Conservation (phyloP, 2,888 invertebrate genomes). For the Drosophila dives region DNA sequence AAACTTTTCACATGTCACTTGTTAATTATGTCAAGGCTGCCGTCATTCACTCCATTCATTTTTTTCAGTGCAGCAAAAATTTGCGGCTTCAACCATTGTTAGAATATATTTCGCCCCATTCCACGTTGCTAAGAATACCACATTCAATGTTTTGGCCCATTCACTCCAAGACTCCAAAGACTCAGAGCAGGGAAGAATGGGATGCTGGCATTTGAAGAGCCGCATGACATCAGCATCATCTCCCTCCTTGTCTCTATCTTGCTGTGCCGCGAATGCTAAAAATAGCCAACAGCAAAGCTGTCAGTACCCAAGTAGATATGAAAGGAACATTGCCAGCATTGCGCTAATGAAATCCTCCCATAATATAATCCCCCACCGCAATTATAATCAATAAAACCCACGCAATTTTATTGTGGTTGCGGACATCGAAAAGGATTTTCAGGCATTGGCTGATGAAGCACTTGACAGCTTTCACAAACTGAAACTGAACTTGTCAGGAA, state of each 20-base stretch:
- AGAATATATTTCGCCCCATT: background rate
- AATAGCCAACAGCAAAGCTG: slow-evolving; percentile 41
- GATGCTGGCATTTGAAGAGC: slow-evolving; percentile 23
- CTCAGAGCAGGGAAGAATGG: background rate
- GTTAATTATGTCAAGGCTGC: slow-evolving; percentile 73
- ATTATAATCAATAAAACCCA: slow-evolving; percentile 23
- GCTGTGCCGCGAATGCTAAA: slow-evolving; percentile 17
- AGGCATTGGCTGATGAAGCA: slow-evolving; percentile 9
- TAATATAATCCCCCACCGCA: background rate
- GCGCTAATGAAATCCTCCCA: slow-evolving; percentile 20
- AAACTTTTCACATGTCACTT: slow-evolving; percentile 36
- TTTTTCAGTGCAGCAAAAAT: background rate
- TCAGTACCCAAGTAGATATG: slow-evolving; percentile 46
- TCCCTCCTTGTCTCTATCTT: background rate
- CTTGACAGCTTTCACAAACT: slow-evolving; percentile 4
- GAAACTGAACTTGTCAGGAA: background rate
- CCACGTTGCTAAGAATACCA: slow-evolving; percentile 26
- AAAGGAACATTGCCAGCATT: background rate
- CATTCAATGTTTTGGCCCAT: slow-evolving; percentile 27
- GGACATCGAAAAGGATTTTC: slow-evolving; percentile 2
- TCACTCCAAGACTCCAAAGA: slow-evolving; percentile 2
- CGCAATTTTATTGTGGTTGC: slow-evolving; percentile 12
- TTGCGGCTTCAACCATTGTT: slow-evolving; percentile 16
- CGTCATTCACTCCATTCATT: background rate
- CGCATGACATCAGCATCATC: slow-evolving; percentile 54